Percentiles rank a stretch among this genome's conserved stretches.
Evolutionary conservation across 2,113 vertebrate species (phyloP).

Genomic region (Xiphophorus maculatus): DNA sequence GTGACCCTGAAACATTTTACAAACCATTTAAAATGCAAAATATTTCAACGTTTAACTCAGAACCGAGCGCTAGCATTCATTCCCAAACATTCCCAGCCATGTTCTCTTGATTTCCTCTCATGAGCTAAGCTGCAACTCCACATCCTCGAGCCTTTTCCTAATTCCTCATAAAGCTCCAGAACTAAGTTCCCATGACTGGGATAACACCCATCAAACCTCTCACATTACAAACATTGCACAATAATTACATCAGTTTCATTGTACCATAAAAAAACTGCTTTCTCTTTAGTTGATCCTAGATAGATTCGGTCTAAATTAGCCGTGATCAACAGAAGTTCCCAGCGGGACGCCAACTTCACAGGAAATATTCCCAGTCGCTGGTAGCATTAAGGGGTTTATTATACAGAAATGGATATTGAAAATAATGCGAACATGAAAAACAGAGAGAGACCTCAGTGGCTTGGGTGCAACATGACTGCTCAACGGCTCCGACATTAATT

Average conservation of each 20-base stretch:
- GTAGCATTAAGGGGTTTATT: constrained; percentile 2
- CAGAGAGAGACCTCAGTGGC: constrained; percentile 9
- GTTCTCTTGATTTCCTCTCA: background rate
- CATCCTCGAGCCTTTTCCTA: constrained; percentile 17
- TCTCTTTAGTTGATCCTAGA: constrained; percentile 19
- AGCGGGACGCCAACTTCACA: constrained; percentile 1
- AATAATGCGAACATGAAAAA: constrained; percentile 21
- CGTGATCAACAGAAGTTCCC: constrained; percentile 39
- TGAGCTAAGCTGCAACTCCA: constrained; percentile 8
- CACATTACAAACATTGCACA: constrained; percentile 45
- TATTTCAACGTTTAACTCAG: background rate
- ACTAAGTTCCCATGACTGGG: constrained; percentile 51
- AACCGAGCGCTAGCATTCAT: background rate
- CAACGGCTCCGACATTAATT: constrained; percentile 50
- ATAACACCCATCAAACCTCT: constrained; percentile 20
- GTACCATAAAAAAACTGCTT: constrained; percentile 13
- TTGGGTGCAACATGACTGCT: constrained; percentile 23
- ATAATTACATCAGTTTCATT: constrained; percentile 61
- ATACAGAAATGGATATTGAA: constrained; percentile 12
- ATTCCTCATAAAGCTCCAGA: constrained; percentile 34
- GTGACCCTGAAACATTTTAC: constrained; percentile 6
- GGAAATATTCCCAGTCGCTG: constrained; percentile 8
- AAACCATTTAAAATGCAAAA: background rate
- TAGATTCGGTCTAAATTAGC: constrained; percentile 29
- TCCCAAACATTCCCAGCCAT: constrained; percentile 4